These are phyloP conservation scores for Neopelma chrysocephalum DNA, from an alignment of 2,797 vertebrate genomes.

Conservation along the genomic window DNA sequence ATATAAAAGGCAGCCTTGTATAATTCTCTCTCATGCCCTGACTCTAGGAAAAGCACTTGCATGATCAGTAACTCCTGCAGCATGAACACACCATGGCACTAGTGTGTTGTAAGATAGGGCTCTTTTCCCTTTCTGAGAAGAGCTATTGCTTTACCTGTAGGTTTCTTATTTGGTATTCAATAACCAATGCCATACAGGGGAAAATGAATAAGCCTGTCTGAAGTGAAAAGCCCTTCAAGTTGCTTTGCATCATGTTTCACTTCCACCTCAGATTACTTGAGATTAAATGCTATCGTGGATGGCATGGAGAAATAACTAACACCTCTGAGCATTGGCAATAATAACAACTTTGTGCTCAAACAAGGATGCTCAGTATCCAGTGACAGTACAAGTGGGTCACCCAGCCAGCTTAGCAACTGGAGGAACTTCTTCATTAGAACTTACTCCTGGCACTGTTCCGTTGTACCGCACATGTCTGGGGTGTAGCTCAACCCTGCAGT, in stretches of 20 bases:
- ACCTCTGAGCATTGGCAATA: neutral
- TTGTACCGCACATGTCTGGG: fast-evolving
- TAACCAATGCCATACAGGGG: neutral
- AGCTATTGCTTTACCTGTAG: neutral
- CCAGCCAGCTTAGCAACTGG: neutral
- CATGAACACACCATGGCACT: neutral
- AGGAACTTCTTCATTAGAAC: neutral
- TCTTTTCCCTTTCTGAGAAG: neutral
- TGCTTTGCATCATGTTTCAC: conserved; percentile 15
- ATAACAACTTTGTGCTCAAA: conserved; percentile 12
- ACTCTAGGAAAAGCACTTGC: neutral
- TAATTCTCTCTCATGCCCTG: neutral
- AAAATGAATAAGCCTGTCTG: conserved; percentile 2
- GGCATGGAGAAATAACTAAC: neutral
- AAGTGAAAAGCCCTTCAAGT: conserved; percentile 3
- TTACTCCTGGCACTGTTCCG: neutral
- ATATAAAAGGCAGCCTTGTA: neutral
- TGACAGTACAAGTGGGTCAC: conserved; percentile 6
- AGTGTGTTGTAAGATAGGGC: neutral
- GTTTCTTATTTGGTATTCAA: neutral
- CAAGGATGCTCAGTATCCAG: neutral
- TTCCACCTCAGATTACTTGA: conserved; percentile 39
- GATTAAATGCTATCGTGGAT: conserved; percentile 15
- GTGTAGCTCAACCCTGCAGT: neutral
- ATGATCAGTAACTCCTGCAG: neutral